Evolutionary conservation across 1,140 invertebrate genomes (phyloP).

Genomic region (Drosophila pallidifrons): DNA sequence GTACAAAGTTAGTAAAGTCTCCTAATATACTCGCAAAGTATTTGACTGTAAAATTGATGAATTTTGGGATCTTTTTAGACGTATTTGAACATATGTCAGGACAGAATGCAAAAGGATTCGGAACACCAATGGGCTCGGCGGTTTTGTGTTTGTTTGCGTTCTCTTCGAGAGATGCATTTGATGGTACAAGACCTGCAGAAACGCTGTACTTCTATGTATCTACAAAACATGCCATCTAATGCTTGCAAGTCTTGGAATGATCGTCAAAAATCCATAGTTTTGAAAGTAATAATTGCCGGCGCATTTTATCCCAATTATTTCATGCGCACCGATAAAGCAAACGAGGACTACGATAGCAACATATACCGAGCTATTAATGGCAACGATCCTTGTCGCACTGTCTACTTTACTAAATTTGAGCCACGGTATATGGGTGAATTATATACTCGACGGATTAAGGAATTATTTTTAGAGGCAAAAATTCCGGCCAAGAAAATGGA

Average conservation of each 20-base stretch:
- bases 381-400: slow-evolving; percentile 91
- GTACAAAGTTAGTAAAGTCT: too few relatives aligned
- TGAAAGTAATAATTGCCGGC: slow-evolving; percentile 88
- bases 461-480: slow-evolving; percentile 85
- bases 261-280: slow-evolving; percentile 86
- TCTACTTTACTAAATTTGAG: slow-evolving; percentile 90
- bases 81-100: slow-evolving; percentile 58
- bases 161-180: slow-evolving; percentile 90
- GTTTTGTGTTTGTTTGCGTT: slow-evolving; percentile 90
- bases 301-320: slow-evolving; percentile 98
- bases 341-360: slow-evolving; percentile 87
- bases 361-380: slow-evolving; percentile 88
- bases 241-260: background rate
- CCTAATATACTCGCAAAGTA: slow-evolving; percentile 4
- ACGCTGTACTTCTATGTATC: slow-evolving; percentile 86
- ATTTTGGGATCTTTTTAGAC: slow-evolving; percentile 28
- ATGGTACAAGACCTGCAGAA: slow-evolving; percentile 89
- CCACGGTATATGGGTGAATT: slow-evolving; percentile 89
- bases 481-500: slow-evolving; percentile 85
- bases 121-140: slow-evolving; percentile 88
- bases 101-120: slow-evolving; percentile 34
- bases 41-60: background rate
- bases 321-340: slow-evolving; percentile 86
- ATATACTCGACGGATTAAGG: slow-evolving; percentile 88
- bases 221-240: slow-evolving; percentile 21